phyloP scores from a whole-genome alignment of 2,113 vertebrate species.

The Marmota monax region DNA sequence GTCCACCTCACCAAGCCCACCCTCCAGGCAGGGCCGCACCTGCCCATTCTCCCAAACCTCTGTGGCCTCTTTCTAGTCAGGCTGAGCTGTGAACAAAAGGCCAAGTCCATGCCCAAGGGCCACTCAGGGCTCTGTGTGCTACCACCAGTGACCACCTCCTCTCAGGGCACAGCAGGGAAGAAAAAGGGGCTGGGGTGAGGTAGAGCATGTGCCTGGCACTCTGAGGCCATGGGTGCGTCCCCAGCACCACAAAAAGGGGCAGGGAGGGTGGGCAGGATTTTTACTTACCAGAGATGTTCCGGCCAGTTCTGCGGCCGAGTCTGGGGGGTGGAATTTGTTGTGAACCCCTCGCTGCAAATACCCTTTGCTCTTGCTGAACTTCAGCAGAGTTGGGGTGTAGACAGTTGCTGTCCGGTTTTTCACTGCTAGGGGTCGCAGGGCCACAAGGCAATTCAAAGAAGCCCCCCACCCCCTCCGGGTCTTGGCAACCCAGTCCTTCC shows the following conservation, averaged over 20 bases:
- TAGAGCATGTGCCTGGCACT: too few species aligned
- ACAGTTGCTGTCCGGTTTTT: not conserved
- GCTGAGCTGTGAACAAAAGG: not conserved
- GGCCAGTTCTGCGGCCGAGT: not conserved
- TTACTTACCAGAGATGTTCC: too few species aligned
- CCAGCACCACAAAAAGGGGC: not conserved
- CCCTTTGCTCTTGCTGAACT: not conserved
- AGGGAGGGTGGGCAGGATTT: too few species aligned
- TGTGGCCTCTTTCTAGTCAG: not conserved
- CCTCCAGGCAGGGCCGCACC: not conserved
- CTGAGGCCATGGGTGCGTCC: not conserved
- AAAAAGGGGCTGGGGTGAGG: not conserved
- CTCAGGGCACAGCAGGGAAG: not conserved
- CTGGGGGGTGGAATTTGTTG: not conserved
- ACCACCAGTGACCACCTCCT: not conserved
- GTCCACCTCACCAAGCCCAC: not conserved
- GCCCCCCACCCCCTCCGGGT: not conserved
- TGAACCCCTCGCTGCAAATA: not conserved
- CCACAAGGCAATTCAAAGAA: not conserved
- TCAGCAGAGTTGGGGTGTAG: not conserved
- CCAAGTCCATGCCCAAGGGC: not conserved
- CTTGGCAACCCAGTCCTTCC: too few species aligned
- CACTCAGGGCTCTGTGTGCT: rapidly evolving
- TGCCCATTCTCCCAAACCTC: not conserved
- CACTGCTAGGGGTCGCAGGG: rapidly evolving